A percentile compares a stretch with the other conserved stretches of the same genome.
Evolutionary conservation across 2,797 vertebrate genomes (phyloP).

Genomic region (Tangara arthus): DNA sequence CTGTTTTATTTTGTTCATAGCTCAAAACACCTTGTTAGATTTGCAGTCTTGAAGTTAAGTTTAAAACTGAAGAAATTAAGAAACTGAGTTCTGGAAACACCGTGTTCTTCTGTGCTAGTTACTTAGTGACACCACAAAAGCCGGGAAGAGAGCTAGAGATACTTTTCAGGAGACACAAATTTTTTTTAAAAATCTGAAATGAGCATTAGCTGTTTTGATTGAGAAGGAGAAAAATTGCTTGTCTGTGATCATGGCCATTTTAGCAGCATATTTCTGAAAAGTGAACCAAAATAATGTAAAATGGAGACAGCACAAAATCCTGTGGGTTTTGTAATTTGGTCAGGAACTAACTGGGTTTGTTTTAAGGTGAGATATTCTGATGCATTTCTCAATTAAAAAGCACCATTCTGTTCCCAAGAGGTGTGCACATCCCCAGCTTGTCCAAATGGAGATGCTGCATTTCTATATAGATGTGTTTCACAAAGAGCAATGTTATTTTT

Average conservation of each 20-base stretch:
- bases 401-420: neutral
- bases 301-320: neutral
- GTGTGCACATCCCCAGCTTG: neutral
- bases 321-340: neutral
- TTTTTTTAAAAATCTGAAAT: neutral
- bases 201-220: neutral
- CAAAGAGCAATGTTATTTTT: neutral
- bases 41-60: neutral
- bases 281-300: neutral
- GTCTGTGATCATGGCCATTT: neutral
- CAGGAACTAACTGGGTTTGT: neutral
- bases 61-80: neutral
- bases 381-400: neutral
- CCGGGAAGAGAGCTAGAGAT: neutral
- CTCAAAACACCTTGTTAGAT: neutral
- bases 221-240: neutral
- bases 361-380: neutral
- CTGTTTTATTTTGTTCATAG: neutral
- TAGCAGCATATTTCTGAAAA: neutral
- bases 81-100: neutral
- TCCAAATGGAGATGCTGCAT: neutral
- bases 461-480: rapidly evolving
- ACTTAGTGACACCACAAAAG: neutral
- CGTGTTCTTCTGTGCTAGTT: neutral
- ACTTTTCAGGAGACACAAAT: neutral